Base-by-base conservation (phyloP, 2,113 vertebrate species). In the Rhabdomys dilectus region DNA sequence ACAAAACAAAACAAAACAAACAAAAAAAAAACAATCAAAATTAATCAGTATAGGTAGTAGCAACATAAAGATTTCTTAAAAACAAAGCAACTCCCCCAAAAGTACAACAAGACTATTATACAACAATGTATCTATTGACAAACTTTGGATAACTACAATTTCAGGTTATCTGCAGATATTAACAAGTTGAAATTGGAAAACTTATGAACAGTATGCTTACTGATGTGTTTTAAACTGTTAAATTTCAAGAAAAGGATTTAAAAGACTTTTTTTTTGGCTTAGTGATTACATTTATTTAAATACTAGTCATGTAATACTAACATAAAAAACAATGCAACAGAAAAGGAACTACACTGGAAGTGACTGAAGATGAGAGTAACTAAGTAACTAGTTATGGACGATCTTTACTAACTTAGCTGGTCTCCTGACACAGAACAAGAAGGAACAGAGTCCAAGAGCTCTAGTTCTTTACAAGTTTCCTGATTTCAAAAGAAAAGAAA, bases 41-140 rank as follows among this genome's bases (percentile, higher is more conserved):
- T 98, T 98, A 98, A 98, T 99, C 98, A 99, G 97, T 98, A 98
- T 93, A 98, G 94, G 98, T 97, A 98, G 98, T 87, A 99, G 97
- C 98, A 98, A 98, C 60, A 88, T 98, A 98, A 98, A 98, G 72
- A 96, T 98, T 98, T 96, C 93, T 98, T 98, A 95, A 98, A 87
- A 87, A 34, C 51, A 89, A 93, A 42, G 3, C 29, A 75, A 96
- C 42, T 24, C 42, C 24, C 51, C 22, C 19, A 77, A 88, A 77
- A 95, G 60, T 73, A 80, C 0, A 0, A 96, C 96, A 98, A 98
- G 72, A 96, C 91, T 76, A 98, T 68, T 97, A 95, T 97, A 97
- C 95, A 96, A 97, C 91, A 92, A 97, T 95, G 86, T 70, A 97
- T 51, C 86, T 82, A 88, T 42, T 73, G 84, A 96, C 64, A 96